These are phyloP conservation scores for Patella pellucida DNA, from an alignment of 2,888 invertebrate genomes.

Conservation along the genomic window DNA sequence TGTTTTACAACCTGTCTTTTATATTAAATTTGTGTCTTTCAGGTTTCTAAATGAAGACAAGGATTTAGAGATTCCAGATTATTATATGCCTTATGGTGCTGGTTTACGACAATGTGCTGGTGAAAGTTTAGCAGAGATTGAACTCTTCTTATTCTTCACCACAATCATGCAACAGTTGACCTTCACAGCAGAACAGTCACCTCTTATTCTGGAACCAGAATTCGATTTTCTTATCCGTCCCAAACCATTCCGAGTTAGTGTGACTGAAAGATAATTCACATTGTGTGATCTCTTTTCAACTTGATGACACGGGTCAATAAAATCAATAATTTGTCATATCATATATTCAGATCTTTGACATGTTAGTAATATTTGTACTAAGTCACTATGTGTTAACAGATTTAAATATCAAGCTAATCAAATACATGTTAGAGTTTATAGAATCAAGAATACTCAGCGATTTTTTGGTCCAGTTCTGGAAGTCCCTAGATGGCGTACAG, in stretches of 20 bases:
- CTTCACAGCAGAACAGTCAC: conserved; percentile 31
- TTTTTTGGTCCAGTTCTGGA: too few species aligned
- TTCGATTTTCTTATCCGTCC: conserved; percentile 47
- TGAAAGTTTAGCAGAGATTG: conserved; percentile 52
- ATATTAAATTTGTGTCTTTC: conserved; percentile 13
- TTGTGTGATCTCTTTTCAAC: too few species aligned
- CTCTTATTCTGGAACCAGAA: conserved; percentile 43
- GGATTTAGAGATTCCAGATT: conserved; percentile 51
- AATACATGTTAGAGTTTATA: too few species aligned
- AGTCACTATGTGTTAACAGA: too few species aligned
- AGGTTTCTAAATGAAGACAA: conserved; percentile 53
- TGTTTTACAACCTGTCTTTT: not conserved
- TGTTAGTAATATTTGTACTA: too few species aligned
- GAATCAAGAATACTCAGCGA: too few species aligned
- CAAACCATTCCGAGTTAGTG: conserved; percentile 41
- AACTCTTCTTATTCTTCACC: conserved; percentile 54
- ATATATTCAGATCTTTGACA: too few species aligned
- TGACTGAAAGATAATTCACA: conserved; percentile 25
- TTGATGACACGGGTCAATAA: too few species aligned
- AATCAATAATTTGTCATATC: too few species aligned
- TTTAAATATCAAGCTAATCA: too few species aligned
- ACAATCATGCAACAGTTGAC: conserved; percentile 50
- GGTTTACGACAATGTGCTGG: conserved; percentile 55
- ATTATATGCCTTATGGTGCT: conserved; percentile 55
- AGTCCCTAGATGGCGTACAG: too few species aligned